phyloP scores from a whole-genome alignment of 1,140 invertebrate species.

The Notospermus geniculatus region DNA sequence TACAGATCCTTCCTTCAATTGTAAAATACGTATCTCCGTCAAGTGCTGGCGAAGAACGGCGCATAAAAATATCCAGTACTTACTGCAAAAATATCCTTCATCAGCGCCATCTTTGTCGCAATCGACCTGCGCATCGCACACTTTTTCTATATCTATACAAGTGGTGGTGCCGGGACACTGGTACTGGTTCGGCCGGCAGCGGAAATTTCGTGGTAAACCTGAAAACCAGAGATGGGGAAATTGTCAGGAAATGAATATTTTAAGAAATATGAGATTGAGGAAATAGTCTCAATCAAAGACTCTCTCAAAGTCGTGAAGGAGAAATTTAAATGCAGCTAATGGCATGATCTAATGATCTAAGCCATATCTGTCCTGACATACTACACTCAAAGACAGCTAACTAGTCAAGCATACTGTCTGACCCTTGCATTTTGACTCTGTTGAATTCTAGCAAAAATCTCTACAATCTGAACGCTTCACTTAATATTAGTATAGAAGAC shows the following conservation, averaged over 20 bases:
- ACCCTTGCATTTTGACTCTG: too few relatives aligned
- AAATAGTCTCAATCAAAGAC: background rate
- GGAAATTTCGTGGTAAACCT: too few relatives aligned
- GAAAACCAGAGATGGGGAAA: slow-evolving; percentile 6
- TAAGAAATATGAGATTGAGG: background rate
- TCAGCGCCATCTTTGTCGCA: slow-evolving; percentile 28
- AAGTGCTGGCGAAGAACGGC: background rate
- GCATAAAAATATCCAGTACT: slow-evolving; percentile 12
- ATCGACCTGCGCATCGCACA: slow-evolving; percentile 31
- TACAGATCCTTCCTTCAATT: background rate
- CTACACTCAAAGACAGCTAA: too few relatives aligned
- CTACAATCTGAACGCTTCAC: too few relatives aligned
- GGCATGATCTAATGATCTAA: background rate
- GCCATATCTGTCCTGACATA: background rate
- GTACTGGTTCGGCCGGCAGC: slow-evolving; percentile 31
- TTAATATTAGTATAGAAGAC: too few relatives aligned
- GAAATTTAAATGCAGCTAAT: background rate
- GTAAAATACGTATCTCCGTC: too few relatives aligned
- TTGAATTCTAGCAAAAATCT: too few relatives aligned
- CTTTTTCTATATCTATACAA: slow-evolving; percentile 27
- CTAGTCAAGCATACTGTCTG: too few relatives aligned
- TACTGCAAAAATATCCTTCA: slow-evolving; percentile 34
- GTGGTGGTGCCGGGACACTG: slow-evolving; percentile 25
- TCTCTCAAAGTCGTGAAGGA: background rate
- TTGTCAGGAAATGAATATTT: background rate